Conservation (phyloP, 2,797 vertebrate genomes). For the Artibeus jamaicensis region DNA sequence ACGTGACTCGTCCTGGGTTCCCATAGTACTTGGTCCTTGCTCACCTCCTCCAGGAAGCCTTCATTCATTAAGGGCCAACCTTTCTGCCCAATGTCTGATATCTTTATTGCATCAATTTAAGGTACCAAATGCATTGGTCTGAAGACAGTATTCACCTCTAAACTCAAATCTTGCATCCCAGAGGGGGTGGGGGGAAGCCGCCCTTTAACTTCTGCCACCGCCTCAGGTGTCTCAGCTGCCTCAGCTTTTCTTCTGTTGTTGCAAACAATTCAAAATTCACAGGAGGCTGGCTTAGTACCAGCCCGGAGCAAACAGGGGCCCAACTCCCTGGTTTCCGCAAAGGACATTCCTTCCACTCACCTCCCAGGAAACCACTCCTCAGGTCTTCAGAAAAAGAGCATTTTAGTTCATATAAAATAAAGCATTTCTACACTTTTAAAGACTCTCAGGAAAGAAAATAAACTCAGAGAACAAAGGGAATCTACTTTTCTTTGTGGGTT, state of each 20-base stretch:
- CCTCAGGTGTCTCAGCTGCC: not conserved
- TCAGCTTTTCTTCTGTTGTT: not conserved
- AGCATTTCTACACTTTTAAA: not conserved
- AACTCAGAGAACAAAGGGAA: not conserved
- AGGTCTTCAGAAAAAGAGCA: not conserved
- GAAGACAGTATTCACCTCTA: not conserved
- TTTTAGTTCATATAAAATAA: not conserved
- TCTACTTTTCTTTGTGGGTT: not conserved
- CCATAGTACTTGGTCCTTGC: not conserved
- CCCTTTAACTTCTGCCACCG: not conserved
- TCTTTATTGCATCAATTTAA: not conserved
- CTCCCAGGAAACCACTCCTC: not conserved
- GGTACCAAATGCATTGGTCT: not conserved
- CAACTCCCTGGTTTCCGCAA: not conserved
- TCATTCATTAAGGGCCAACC: not conserved
- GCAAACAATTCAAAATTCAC: not conserved
- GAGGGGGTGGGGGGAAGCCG: not conserved
- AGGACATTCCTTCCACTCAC: not conserved
- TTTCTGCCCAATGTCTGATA: not conserved
- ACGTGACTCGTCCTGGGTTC: not conserved
- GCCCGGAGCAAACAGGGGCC: not conserved
- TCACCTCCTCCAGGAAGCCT: not conserved
- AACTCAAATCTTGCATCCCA: not conserved
- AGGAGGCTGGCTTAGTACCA: not conserved
- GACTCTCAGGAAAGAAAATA: conserved; percentile 12